Percentiles rank a stretch among this genome's conserved stretches.
These are phyloP conservation scores for Alouatta caraya DNA, from an alignment of 2,797 vertebrate species.

Conservation along the genomic window DNA sequence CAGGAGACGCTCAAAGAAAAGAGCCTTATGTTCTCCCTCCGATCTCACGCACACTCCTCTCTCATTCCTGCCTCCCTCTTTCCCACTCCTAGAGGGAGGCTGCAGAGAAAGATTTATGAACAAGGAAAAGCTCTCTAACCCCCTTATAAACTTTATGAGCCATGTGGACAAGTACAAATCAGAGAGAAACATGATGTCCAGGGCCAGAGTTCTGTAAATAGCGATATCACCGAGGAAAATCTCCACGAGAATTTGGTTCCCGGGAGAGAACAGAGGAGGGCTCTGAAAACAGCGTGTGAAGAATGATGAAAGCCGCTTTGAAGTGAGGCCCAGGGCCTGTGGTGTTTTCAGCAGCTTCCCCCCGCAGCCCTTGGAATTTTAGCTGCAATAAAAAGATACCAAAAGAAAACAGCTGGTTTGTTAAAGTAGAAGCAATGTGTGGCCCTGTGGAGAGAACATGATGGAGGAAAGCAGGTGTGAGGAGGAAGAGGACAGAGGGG, in stretches of 20 bases:
- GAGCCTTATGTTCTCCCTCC: background rate
- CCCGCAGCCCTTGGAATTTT: conserved; percentile 86
- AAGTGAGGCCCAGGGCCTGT: conserved; percentile 81
- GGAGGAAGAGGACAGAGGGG: background rate
- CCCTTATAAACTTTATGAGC: conserved; percentile 84
- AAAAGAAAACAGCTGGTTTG: conserved; percentile 85
- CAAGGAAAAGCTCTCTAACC: conserved; percentile 78
- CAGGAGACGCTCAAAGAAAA: background rate
- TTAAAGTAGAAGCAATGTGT: conserved; percentile 78
- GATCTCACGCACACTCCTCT: background rate
- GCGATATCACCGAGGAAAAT: conserved; percentile 83
- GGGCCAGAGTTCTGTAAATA: conserved; percentile 83
- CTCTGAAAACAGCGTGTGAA: conserved; percentile 83
- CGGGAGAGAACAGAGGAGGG: conserved; percentile 82
- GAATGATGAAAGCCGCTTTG: conserved; percentile 87
- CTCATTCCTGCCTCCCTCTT: background rate
- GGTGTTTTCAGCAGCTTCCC: conserved; percentile 84
- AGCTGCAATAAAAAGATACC: conserved; percentile 85
- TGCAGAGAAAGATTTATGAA: conserved; percentile 76
- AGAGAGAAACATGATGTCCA: conserved; percentile 82
- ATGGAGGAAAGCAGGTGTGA: conserved; percentile 71
- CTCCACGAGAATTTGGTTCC: conserved; percentile 84
- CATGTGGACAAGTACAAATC: conserved; percentile 83
- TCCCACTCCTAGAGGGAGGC: conserved; percentile 41
- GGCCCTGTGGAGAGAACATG: conserved; percentile 65